Conservation (phyloP, 2,888 invertebrate genomes). For the Gymnosoma rotundatum region DNA sequence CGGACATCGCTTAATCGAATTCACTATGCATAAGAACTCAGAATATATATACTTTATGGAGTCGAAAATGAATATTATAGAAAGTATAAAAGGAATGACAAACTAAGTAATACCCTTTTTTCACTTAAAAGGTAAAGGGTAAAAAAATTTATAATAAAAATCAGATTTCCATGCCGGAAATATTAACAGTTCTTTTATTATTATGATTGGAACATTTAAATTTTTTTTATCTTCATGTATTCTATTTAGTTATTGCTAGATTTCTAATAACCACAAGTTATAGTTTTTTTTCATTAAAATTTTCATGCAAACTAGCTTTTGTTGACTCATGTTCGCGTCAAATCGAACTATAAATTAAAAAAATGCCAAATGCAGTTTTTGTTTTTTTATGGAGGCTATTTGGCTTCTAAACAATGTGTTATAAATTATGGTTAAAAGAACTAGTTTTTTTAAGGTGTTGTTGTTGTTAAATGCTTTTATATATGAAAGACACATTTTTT, state of each 20-base stretch:
- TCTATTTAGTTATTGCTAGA: background rate
- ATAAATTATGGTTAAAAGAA: conserved; percentile 53
- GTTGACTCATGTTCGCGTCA: conserved; percentile 52
- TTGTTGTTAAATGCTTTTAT: conserved; percentile 18
- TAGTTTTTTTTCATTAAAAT: background rate
- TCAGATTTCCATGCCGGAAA: too few species aligned
- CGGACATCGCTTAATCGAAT: too few species aligned
- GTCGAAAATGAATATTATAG: too few species aligned
- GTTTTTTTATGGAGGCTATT: conserved; percentile 20
- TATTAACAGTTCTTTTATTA: too few species aligned
- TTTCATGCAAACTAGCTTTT: conserved; percentile 51
- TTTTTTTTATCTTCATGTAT: too few species aligned
- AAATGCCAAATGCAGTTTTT: conserved; percentile 31
- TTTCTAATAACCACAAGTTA: conserved; percentile 1
- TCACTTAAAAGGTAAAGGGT: too few species aligned
- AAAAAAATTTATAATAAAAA: too few species aligned
- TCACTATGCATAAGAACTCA: too few species aligned
- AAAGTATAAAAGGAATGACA: too few species aligned
- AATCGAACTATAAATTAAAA: conserved; percentile 22
- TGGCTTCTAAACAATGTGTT: conserved; percentile 37
- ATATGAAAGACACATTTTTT: conserved; percentile 2
- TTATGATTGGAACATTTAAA: too few species aligned
- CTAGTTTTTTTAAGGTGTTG: conserved; percentile 65
- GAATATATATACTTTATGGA: too few species aligned
- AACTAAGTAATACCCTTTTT: too few species aligned